A percentile compares a stretch with the other conserved stretches of the same genome.
Evolutionary conservation across 2,888 invertebrate species (phyloP).

Genomic region (Autographa gamma): DNA sequence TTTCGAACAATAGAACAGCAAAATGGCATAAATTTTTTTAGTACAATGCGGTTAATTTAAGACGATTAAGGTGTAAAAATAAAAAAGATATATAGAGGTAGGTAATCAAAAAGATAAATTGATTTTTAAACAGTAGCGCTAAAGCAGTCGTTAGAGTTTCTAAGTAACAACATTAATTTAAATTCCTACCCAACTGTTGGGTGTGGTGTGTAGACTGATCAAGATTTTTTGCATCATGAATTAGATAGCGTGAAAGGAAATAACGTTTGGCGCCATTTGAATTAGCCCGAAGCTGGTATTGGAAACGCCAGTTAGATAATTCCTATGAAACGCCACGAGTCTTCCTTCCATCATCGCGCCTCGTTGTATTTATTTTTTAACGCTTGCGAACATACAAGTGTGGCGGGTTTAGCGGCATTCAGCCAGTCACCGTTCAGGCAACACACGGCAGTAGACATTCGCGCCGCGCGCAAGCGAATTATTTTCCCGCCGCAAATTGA

Average conservation of each 20-base stretch:
- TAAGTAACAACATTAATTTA: conserved; percentile 36
- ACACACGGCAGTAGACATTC: conserved; percentile 77
- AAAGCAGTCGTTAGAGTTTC: conserved; percentile 32
- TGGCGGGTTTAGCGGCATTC: conserved; percentile 75
- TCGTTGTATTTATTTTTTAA: conserved; percentile 84
- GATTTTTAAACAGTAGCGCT: conserved; percentile 29
- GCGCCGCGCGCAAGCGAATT: conserved; percentile 72
- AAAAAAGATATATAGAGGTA: too few relatives aligned
- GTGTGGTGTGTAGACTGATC: conserved; percentile 27
- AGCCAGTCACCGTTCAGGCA: conserved; percentile 84
- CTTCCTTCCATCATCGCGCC: conserved; percentile 84
- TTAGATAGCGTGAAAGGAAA: conserved; percentile 47
- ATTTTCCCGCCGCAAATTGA: conserved; percentile 81
- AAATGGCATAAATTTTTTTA: too few relatives aligned
- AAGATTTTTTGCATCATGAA: conserved; percentile 39
- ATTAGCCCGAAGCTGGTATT: conserved; percentile 47
- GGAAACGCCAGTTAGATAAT: conserved; percentile 76
- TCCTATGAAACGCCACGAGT: conserved; percentile 76
- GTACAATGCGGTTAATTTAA: too few relatives aligned
- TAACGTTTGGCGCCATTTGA: conserved; percentile 43
- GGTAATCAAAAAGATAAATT: conserved; percentile 9
- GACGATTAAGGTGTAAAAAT: too few relatives aligned
- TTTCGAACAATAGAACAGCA: too few relatives aligned
- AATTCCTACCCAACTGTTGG: conserved; percentile 37
- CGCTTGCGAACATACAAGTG: conserved; percentile 84